These are phyloP conservation scores for Drosophila littoralis DNA, from an alignment of 1,140 invertebrate genomes.

Conservation along the genomic window DNA sequence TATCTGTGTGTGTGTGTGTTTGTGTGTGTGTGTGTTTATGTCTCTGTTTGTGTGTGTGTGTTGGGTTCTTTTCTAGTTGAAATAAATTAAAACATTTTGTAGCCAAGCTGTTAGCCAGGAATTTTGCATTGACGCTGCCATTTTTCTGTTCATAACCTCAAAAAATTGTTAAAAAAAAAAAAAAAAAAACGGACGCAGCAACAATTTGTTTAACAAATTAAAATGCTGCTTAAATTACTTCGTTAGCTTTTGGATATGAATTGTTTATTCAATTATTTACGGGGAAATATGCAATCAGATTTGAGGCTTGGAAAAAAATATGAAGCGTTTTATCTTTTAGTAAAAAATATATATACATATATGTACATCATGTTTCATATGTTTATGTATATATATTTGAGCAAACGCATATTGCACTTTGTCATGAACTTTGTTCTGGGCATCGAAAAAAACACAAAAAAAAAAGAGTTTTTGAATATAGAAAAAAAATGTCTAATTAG, in stretches of 20 bases:
- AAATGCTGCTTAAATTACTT: constrained; percentile 12
- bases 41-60: neutral
- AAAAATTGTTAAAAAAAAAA: neutral
- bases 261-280: neutral
- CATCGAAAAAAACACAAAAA: constrained; percentile 37
- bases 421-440: constrained; percentile 71
- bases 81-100: constrained; percentile 3
- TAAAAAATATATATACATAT: constrained; percentile 6
- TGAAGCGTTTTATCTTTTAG: constrained; percentile 12
- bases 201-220: constrained; percentile 66
- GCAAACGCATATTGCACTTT: constrained; percentile 75
- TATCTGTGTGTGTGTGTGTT: constrained; percentile 42
- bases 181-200: constrained; percentile 14
- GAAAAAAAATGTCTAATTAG: constrained; percentile 14
- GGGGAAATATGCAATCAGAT: constrained; percentile 22
- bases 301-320: constrained; percentile 8
- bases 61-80: neutral
- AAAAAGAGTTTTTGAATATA: constrained; percentile 14
- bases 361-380: constrained; percentile 2
- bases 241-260: constrained; percentile 2
- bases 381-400: constrained; percentile 14
- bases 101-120: neutral
- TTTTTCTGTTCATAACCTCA: neutral
- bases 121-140: constrained; percentile 9
- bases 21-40: constrained; percentile 2